Evolutionary conservation across 2,888 invertebrate species (phyloP), one percentile per base, ranked within the genome.

Genomic region (Lepas anatifera): DNA sequence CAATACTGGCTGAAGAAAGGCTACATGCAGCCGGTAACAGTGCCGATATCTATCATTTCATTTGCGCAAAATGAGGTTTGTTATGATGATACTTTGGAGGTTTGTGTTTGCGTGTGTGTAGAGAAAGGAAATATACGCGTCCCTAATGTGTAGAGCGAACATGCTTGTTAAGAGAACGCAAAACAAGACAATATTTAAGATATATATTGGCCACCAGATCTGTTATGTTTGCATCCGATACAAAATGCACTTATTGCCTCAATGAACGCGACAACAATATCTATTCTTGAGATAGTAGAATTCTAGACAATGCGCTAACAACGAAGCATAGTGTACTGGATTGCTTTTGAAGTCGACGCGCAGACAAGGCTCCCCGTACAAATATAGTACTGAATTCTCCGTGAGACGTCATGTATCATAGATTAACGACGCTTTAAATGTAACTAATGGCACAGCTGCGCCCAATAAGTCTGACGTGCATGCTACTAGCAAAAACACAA

Each of bases 241-340:
- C 58, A 58, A 58, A 58, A 58, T 58, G 58, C 58, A 58, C 58
- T 58, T 58, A 58, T 58, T 58, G 58, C 58, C 58, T 58, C 35
- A 58, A 58, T 58, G 58, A 58, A 58, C 35, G 35, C 35, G 58
- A 58, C 58, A 58, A 58, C 58, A 58, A 35, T 58, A 58, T 58
- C 32, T 58, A 58, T 58, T 35, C 58, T 22, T 22, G 58, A 22
- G 58, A 18, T 58, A 32, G 13, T 32, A 35, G 32, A 58, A 22
- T 32, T 58, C 58, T 58, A 58, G 32, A 35, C 58, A 58, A 58
- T 35, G 58, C 35, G 32, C 58, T 35, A 58, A 58, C 32, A 58
- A 58, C 58, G 35, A 58, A 58, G 7, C 32, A 58, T 25, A n/a
- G 32, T 25, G 58, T 58, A 58, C 35, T 22, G 35, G 58, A 35